Evolutionary conservation across 23 tunicate species (phyloP).

Genomic region (Clavelina lepadiformis): DNA sequence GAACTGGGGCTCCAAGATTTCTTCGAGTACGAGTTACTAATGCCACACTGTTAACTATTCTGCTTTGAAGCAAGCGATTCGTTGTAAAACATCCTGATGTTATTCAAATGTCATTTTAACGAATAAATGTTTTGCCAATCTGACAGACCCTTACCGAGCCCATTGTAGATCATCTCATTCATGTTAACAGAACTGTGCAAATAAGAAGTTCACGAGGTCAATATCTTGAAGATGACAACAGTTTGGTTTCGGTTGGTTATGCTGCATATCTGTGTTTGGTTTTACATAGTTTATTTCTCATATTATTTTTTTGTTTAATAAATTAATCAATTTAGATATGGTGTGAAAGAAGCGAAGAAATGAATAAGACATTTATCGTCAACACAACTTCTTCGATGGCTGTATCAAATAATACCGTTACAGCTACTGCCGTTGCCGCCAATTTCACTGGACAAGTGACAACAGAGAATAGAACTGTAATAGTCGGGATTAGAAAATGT

Average conservation of each 20-base stretch:
- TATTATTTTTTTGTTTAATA: neutral
- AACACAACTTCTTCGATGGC: no score
- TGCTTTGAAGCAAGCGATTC: no score
- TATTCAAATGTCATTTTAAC: no score
- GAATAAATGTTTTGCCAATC: no score
- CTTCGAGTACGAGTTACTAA: neutral
- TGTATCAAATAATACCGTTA: no score
- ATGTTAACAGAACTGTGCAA: slow-evolving; percentile 13
- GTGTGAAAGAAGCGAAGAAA: no score
- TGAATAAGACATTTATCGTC: no score
- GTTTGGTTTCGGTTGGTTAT: slow-evolving; percentile 4
- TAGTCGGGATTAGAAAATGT: slow-evolving; percentile 23
- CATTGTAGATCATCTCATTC: slow-evolving; percentile 21
- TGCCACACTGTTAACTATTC: no score
- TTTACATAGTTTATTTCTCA: neutral
- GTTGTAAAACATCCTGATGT: no score
- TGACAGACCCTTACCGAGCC: slow-evolving; percentile 23
- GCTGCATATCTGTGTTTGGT: neutral
- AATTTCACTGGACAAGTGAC: no score
- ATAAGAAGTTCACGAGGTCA: neutral
- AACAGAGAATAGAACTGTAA: slow-evolving; percentile 8
- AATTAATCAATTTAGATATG: no score
- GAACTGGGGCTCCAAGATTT: slow-evolving; percentile 10
- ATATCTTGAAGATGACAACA: slow-evolving; percentile 13
- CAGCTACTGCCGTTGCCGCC: no score